Base-by-base conservation (phyloP, 2,113 vertebrate genomes). In the Pelvicachromis taeniatus region DNA sequence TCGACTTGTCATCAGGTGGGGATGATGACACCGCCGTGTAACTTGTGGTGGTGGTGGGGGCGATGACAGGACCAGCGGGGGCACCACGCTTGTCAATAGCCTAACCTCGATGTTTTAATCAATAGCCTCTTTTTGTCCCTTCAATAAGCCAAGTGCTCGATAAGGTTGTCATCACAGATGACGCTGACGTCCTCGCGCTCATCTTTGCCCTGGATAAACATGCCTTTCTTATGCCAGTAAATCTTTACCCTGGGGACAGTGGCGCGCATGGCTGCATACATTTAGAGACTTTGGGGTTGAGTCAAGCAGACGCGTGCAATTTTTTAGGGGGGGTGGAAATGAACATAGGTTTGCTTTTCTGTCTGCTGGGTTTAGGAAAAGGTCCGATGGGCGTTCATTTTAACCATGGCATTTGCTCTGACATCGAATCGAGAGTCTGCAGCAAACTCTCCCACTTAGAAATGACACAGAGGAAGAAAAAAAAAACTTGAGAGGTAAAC, bases 151-250 rank as follows among this genome's bases (percentile, higher is more conserved):
- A n/a, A 45, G 80, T 58, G 92, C 88, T 95, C 95, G 91, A 95
- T 94, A 85, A 92, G 93, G 89, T 94, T 95, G 95, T 95, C 96
- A 95, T 95, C 91, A 84, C 86, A 89, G 91, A 86, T 91, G 93
- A 91, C 77, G 91, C 85, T 88, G 90, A 93, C 89, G 86, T 83
- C 85, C 84, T 84, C 81, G 85, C 89, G 90, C 89, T 85, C 92
- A 90, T 94, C 88, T 84, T 87, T 80, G 84, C 81, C 88, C 68
- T 87, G 90, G 91, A 95, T 95, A 94, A 95, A 93, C 92, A 92
- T 82, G 90, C 91, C 86, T 92, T 93, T 89, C 83, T 92, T 90
- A 88, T 95, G 94, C 90, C 93, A 92, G 94, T 95, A 94, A 81
- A 59, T 33, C 54, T 82, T 82, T 13, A 33, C 91, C 92, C 93